Conservation (phyloP, 1,140 invertebrate genomes). For the Bombyx mandarina region DNA sequence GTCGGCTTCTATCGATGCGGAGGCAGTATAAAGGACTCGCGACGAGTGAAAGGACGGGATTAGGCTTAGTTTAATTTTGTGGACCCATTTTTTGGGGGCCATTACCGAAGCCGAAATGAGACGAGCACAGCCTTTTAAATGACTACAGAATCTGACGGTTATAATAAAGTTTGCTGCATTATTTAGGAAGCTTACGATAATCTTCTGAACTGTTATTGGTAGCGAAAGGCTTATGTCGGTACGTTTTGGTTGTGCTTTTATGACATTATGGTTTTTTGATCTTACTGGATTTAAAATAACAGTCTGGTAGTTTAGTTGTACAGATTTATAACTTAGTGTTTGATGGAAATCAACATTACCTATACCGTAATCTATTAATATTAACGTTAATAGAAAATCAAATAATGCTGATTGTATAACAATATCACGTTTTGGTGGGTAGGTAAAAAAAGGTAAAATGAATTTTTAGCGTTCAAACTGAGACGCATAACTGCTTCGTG, state of each 20-base stretch:
- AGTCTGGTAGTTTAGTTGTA: no score
- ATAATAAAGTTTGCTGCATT: slow-evolving; percentile 12
- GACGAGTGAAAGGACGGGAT: slow-evolving; percentile 17
- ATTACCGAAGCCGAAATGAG: slow-evolving; percentile 22
- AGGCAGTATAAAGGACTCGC: slow-evolving; percentile 29
- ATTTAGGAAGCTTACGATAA: slow-evolving; percentile 16
- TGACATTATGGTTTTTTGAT: no score
- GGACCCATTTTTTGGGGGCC: slow-evolving; percentile 30
- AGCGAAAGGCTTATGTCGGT: background rate
- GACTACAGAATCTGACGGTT: slow-evolving; percentile 20
- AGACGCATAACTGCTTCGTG: no score
- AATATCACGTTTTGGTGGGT: no score
- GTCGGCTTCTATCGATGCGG: slow-evolving; percentile 33
- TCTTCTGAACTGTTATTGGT: slow-evolving; percentile 9
- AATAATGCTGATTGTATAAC: no score
- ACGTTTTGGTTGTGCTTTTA: background rate
- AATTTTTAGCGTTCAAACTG: no score
- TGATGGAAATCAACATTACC: no score
- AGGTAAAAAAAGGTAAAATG: no score
- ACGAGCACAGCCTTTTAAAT: slow-evolving; percentile 23
- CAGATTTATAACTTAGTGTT: no score
- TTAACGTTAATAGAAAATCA: no score
- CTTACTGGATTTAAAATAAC: no score
- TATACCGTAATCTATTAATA: no score
- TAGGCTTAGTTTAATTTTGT: slow-evolving; percentile 35